Percentiles rank a stretch among this genome's conserved stretches.
Conservation (phyloP, 2,888 invertebrate genomes). For the Ferdinandea cuprea region DNA sequence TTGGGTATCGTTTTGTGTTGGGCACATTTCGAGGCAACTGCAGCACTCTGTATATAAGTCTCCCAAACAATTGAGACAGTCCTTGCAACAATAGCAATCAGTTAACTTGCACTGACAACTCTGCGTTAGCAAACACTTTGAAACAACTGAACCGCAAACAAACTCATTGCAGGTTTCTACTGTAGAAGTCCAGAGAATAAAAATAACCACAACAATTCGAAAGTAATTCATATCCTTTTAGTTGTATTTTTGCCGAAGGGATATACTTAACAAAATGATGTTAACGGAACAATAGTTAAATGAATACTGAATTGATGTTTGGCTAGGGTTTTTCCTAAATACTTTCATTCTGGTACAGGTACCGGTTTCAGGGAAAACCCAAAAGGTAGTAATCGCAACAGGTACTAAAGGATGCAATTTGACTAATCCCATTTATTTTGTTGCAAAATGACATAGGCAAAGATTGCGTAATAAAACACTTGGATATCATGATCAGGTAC, state of each 20-base stretch:
- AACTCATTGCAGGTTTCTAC: conserved; percentile 53
- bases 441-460: neutral
- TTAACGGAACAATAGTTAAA: conserved; percentile 29
- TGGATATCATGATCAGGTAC: conserved; percentile 13
- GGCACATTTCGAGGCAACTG: conserved; percentile 85
- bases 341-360: conserved; percentile 12
- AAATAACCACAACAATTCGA: conserved; percentile 16
- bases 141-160: conserved; percentile 91
- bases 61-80: conserved; percentile 94
- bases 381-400: neutral
- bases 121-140: conserved; percentile 97
- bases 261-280: conserved; percentile 10
- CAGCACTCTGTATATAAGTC: conserved; percentile 93
- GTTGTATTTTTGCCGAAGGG: neutral
- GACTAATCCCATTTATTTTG: neutral
- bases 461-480: conserved; percentile 25
- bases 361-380: conserved; percentile 28
- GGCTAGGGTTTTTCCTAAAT: conserved; percentile 43
- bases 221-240: conserved; percentile 16
- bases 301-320: conserved; percentile 43
- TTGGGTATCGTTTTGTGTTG: conserved; percentile 86
- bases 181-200: neutral
- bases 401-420: conserved; percentile 7
- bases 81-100: conserved; percentile 95
- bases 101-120: conserved; percentile 96